Conservation (phyloP, 2,113 vertebrate genomes). For the Laticauda laticaudata region DNA sequence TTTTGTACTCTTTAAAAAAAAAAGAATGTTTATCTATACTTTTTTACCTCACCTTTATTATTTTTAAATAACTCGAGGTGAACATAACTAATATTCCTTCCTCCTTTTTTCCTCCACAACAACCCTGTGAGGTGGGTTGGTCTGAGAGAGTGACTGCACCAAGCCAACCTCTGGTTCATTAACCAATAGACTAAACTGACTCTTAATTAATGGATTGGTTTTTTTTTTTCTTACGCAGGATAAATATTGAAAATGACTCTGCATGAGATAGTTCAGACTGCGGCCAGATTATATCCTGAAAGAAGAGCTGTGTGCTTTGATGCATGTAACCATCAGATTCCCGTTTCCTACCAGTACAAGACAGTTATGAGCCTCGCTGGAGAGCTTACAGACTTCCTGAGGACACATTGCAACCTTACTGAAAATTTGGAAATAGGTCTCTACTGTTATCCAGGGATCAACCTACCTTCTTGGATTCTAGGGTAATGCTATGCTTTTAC, state of each 20-base stretch:
- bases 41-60: too few relatives aligned
- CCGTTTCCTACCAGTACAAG: slow-evolving; percentile 65
- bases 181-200: too few relatives aligned
- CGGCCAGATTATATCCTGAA: slow-evolving; percentile 62
- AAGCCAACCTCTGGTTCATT: too few relatives aligned
- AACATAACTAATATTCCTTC: too few relatives aligned
- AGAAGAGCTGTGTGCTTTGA: slow-evolving; percentile 80
- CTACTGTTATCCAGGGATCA: slow-evolving; percentile 80
- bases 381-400: slow-evolving; percentile 74
- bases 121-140: too few relatives aligned
- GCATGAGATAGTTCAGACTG: slow-evolving; percentile 74
- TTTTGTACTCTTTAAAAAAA: not conserved
- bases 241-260: slow-evolving; percentile 65
- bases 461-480: slow-evolving; percentile 87
- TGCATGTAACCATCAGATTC: slow-evolving; percentile 42
- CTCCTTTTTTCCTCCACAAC: too few relatives aligned
- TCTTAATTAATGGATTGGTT: not conserved
- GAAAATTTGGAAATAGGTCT: slow-evolving; percentile 75
- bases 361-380: slow-evolving; percentile 58
- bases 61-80: too few relatives aligned
- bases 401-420: slow-evolving; percentile 41
- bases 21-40: too few relatives aligned
- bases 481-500: slow-evolving; percentile 72
- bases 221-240: not conserved
- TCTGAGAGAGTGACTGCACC: too few relatives aligned